A percentile compares a stretch with the other conserved stretches of the same genome.
These are phyloP conservation scores for Mamestra configurata DNA, from an alignment of 1,140 invertebrate species.

Conservation along the genomic window DNA sequence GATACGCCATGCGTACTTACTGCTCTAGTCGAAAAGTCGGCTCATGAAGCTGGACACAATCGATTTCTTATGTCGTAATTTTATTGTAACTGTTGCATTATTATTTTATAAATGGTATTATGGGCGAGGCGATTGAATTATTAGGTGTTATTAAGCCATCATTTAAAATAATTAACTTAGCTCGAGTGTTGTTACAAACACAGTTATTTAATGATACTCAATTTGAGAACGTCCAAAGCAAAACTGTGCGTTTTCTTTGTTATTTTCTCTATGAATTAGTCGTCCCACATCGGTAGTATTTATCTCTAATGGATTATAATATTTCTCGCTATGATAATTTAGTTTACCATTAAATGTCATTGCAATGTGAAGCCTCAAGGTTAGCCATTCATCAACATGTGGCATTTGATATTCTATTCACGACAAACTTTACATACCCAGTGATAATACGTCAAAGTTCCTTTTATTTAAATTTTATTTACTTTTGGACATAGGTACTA, in stretches of 20 bases:
- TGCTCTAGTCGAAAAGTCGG: neutral
- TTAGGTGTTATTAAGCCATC: too few relatives aligned
- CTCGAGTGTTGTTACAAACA: too few relatives aligned
- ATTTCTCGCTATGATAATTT: neutral
- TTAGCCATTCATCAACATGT: constrained; percentile 39
- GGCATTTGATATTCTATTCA: constrained; percentile 46
- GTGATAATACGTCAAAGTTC: constrained; percentile 17
- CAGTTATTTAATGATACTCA: too few relatives aligned
- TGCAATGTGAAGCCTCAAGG: constrained; percentile 32
- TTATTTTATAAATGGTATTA: neutral
- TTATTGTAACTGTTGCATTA: constrained; percentile 2
- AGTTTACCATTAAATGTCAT: constrained; percentile 32
- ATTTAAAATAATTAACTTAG: too few relatives aligned
- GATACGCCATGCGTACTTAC: constrained; percentile 50
- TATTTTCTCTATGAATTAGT: neutral
- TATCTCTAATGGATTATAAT: neutral
- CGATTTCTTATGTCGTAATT: constrained; percentile 50
- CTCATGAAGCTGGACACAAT: constrained; percentile 46
- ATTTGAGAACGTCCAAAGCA: too few relatives aligned
- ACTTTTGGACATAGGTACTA: constrained; percentile 13
- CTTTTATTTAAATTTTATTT: constrained; percentile 1
- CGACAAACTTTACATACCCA: constrained; percentile 23
- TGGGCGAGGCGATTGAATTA: neutral
- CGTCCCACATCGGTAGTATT: neutral
- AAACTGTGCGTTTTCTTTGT: too few relatives aligned